These are phyloP conservation scores for Ifrita kowaldi DNA, from an alignment of 2,113 vertebrate genomes.

Conservation along the genomic window DNA sequence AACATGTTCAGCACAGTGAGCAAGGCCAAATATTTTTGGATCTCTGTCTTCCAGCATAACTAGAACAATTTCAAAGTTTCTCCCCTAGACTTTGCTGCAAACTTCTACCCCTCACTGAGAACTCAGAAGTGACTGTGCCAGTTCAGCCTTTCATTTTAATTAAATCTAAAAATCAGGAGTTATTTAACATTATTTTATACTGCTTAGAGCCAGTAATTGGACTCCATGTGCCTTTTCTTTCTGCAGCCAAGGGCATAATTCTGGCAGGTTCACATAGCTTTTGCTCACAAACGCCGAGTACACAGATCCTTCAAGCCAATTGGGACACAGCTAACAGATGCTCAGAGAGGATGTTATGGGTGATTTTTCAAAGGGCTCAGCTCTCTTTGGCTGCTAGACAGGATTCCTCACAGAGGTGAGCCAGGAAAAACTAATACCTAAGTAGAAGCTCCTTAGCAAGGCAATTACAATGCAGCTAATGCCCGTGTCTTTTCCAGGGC, in stretches of 20 bases:
- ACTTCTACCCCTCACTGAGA: not conserved
- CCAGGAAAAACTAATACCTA: conserved; percentile 27
- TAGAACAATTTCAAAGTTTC: conserved; percentile 11
- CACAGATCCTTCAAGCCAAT: not conserved
- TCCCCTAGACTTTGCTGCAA: not conserved
- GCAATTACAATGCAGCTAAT: not conserved
- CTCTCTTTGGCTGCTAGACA: conserved; percentile 2
- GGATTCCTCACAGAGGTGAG: conserved; percentile 12
- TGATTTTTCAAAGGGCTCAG: not conserved
- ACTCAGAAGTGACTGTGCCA: not conserved
- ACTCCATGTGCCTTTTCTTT: not conserved
- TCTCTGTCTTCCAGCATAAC: not conserved
- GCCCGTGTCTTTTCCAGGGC: not conserved
- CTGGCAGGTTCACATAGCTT: conserved; percentile 30
- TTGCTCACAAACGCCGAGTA: not conserved
- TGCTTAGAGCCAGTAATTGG: conserved; percentile 35
- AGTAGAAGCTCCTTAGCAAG: conserved; percentile 22
- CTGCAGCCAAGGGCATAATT: conserved; percentile 19
- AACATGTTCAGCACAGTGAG: not conserved
- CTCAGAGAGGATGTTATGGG: not conserved
- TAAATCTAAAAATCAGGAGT: conserved; percentile 27
- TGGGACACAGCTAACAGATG: conserved; percentile 35
- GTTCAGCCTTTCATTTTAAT: conserved; percentile 39
- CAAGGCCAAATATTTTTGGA: conserved; percentile 38
- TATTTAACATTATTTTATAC: conserved; percentile 53